Base-by-base conservation (phyloP, 2,113 vertebrate species). In the Alligator sinensis region DNA sequence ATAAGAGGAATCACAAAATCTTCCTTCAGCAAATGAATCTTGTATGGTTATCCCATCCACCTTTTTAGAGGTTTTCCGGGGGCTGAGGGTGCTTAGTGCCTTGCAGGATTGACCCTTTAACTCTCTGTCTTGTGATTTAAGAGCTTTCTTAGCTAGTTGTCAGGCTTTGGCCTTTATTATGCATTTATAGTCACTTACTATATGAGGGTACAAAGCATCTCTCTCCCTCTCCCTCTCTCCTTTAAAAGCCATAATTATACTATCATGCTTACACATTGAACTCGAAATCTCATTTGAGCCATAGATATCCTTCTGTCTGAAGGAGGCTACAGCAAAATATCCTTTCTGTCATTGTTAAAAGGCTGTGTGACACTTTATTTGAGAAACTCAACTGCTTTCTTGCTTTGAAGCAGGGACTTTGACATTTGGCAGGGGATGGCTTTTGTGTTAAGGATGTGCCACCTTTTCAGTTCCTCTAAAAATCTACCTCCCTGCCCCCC, bases 121-220 rank as follows among this genome's bases (percentile, higher is more conserved):
- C 88, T 82, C 47, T 94, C 47, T 78, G 6, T 19, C 84, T 9
- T 47, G 70, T 85, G 84, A 87, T 89, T 82, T 62, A 62, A 90
- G 70, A 57, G 34, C 4, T 12, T 91, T 77, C 74, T 80, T 27
- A 91, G 83, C 70, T 88, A 17, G 89, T 94, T 70, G 86, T 90
- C 25, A 57, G 34, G 7, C 89, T 96, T 94, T 96, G 83, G 86
- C 90, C 72, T 91, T 90, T 80, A n/a, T 95, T 87, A 94, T 91
- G 5, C 14, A 38, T 81, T 95, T 92, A 3, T 84, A 25, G 64
- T 59, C 27, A 13, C 59, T 91, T 76, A 19, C 80, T 30, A 64
- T 88, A 25, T 62, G 75, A 4, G 47, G 59, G 13, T n/a, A n/a
- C n/a, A n/a, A n/a, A n/a, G n/a, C n/a, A n/a, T n/a, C n/a, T n/a